phyloP scores from a whole-genome alignment of 2,888 invertebrate species.

The Cosmia pyralina region DNA sequence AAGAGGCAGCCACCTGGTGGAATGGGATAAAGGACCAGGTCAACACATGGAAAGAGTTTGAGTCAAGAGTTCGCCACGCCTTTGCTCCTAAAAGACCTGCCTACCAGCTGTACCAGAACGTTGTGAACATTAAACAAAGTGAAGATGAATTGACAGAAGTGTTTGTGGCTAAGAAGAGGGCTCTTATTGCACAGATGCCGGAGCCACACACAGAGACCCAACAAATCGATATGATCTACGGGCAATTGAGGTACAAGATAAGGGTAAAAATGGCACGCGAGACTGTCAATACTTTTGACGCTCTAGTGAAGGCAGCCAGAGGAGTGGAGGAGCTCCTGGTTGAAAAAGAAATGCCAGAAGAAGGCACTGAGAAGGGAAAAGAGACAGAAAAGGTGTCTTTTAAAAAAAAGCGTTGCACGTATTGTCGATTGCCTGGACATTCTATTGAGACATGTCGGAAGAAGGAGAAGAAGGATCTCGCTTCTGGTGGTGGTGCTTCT shows the following conservation, averaged over 20 bases:
- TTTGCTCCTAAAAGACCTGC: conserved; percentile 20
- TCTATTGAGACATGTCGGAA: conserved; percentile 12
- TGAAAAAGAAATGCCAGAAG: conserved; percentile 12
- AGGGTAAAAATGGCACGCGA: conserved; percentile 23
- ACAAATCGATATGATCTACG: conserved; percentile 32
- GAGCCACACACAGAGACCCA: conserved; percentile 20
- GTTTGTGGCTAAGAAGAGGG: conserved; percentile 7
- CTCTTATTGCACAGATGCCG: conserved; percentile 27
- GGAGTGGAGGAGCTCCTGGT: conserved; percentile 14
- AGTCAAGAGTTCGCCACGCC: conserved; percentile 9
- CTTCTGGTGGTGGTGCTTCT: conserved; percentile 8
- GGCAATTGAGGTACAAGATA: conserved; percentile 26
- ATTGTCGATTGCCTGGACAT: conserved; percentile 20
- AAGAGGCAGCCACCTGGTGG: conserved; percentile 20
- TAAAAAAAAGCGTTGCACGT: conserved; percentile 15
- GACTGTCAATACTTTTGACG: conserved; percentile 22
- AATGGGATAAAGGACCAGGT: conserved; percentile 14
- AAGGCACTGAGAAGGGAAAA: neutral
- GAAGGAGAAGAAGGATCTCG: conserved; percentile 23
- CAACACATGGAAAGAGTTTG: conserved; percentile 15
- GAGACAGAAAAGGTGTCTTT: conserved; percentile 14
- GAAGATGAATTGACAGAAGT: conserved; percentile 2
- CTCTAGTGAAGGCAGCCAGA: conserved; percentile 22
- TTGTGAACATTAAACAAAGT: conserved; percentile 15
- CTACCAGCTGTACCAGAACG: conserved; percentile 13